These are phyloP conservation scores for Gadus chalcogrammus DNA, from an alignment of 2,113 vertebrate genomes.

Conservation along the genomic window DNA sequence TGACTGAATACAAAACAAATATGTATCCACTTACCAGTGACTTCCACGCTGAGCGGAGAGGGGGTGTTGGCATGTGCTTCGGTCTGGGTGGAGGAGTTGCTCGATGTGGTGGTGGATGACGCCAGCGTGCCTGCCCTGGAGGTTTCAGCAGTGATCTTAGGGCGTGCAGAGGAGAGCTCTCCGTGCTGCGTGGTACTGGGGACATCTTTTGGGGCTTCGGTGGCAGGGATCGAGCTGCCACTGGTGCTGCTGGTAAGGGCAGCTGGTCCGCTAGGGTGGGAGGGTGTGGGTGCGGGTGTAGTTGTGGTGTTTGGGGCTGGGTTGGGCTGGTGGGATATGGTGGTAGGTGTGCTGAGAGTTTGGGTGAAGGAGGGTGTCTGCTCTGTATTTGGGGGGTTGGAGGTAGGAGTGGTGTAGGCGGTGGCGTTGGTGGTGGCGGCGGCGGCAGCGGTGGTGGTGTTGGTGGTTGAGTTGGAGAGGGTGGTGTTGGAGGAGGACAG, in stretches of 20 bases:
- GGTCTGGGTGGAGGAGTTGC: slow-evolving; percentile 45
- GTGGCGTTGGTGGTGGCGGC: too few relatives aligned
- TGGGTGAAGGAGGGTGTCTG: neutral
- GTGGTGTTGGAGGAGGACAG: neutral
- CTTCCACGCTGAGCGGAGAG: slow-evolving; percentile 66
- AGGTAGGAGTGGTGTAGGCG: neutral
- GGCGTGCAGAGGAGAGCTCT: slow-evolving; percentile 9
- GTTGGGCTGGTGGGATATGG: neutral
- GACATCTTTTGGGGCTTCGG: slow-evolving; percentile 2
- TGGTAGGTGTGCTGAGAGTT: neutral
- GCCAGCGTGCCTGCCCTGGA: neutral
- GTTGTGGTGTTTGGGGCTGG: neutral
- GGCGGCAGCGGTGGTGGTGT: too few relatives aligned
- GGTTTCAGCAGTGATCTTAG: neutral
- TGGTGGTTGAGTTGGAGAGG: neutral
- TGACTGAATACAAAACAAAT: slow-evolving; percentile 14
- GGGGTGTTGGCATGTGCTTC: slow-evolving; percentile 39
- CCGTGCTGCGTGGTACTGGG: slow-evolving; percentile 36
- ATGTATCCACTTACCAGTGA: slow-evolving; percentile 37
- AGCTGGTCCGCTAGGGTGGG: neutral
- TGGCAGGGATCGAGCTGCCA: slow-evolving; percentile 6
- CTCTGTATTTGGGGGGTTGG: neutral
- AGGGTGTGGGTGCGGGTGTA: neutral
- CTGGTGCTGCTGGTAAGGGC: neutral
- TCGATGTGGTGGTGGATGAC: slow-evolving; percentile 9